Evolutionary conservation across 30 jellyfish, hydroid and myxozoan genomes (phyloP).

Genomic region (Pelagia noctiluca): DNA sequence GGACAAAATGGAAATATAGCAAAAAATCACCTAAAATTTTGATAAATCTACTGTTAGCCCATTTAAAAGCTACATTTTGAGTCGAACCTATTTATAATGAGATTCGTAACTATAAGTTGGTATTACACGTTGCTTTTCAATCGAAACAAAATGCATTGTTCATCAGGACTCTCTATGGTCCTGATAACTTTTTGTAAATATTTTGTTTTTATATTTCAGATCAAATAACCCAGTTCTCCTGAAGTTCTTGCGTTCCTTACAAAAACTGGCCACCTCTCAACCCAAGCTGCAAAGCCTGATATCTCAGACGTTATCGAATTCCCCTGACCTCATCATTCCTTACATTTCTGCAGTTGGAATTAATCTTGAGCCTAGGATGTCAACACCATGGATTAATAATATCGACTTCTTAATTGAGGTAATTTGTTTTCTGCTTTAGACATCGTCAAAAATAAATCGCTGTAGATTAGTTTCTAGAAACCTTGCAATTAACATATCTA

Average conservation of each 20-base stretch:
- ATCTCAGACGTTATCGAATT: conserved; percentile 34
- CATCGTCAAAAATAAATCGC: no score
- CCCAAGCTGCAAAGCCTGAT: conserved; percentile 42
- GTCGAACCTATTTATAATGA: no score
- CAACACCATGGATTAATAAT: conserved; percentile 66
- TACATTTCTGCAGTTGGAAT: conserved; percentile 40
- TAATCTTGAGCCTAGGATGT: conserved; percentile 73
- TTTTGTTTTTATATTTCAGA: conserved; percentile 28
- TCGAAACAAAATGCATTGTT: no score
- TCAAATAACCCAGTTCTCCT: conserved; percentile 76
- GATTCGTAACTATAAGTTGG: no score
- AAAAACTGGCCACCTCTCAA: conserved; percentile 54
- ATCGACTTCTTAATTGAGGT: conserved; percentile 63
- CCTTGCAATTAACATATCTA: no score
- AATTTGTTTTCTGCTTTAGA: neutral
- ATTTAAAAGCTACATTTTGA: no score
- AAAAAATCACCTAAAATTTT: no score
- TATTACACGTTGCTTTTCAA: no score
- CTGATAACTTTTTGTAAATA: neutral
- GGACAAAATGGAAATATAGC: no score
- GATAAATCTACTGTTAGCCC: no score
- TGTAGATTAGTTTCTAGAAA: no score
- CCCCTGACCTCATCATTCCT: conserved; percentile 73
- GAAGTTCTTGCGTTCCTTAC: conserved; percentile 53
- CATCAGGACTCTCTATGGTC: neutral